These are phyloP conservation scores for Neodiprion fabricii DNA, from an alignment of 1,140 invertebrate genomes.

Conservation along the genomic window DNA sequence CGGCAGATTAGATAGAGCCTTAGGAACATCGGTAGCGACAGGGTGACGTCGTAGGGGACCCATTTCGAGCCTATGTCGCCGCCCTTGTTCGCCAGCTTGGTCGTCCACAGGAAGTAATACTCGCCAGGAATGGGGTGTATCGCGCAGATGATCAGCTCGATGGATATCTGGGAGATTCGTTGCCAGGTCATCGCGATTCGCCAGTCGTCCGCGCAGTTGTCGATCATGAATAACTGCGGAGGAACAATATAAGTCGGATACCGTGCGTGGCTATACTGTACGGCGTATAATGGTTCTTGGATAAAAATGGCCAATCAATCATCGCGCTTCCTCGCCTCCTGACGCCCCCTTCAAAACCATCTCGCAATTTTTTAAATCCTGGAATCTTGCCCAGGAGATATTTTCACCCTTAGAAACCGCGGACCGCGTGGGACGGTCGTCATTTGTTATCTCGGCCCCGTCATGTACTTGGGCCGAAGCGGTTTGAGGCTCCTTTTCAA, in stretches of 20 bases:
- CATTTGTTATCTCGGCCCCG: background rate
- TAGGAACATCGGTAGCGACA: constrained; percentile 99
- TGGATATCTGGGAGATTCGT: constrained; percentile 88
- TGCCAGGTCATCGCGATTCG: constrained; percentile 99
- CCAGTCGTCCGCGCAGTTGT: constrained; percentile 99
- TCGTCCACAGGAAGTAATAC: constrained; percentile 96
- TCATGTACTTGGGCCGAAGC: background rate
- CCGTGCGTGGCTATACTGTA: background rate
- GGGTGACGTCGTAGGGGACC: constrained; percentile 93
- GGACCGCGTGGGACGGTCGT: background rate
- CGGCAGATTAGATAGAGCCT: constrained; percentile 98
- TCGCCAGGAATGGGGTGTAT: constrained; percentile 97
- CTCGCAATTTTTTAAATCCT: constrained; percentile 3
- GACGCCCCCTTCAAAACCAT: background rate
- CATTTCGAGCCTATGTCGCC: constrained; percentile 82
- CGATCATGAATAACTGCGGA: constrained; percentile 96
- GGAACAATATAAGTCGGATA: constrained; percentile 19
- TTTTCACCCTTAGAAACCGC: background rate
- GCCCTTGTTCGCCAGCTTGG: constrained; percentile 91
- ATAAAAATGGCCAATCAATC: background rate
- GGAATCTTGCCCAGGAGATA: constrained; percentile 5
- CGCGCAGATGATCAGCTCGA: constrained; percentile 94
- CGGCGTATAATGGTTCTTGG: too few species aligned
- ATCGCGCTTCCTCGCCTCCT: background rate
- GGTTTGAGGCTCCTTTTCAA: background rate